A percentile compares a stretch with the other conserved stretches of the same genome.
phyloP scores from a whole-genome alignment of 2,113 vertebrate species.

The human region DNA sequence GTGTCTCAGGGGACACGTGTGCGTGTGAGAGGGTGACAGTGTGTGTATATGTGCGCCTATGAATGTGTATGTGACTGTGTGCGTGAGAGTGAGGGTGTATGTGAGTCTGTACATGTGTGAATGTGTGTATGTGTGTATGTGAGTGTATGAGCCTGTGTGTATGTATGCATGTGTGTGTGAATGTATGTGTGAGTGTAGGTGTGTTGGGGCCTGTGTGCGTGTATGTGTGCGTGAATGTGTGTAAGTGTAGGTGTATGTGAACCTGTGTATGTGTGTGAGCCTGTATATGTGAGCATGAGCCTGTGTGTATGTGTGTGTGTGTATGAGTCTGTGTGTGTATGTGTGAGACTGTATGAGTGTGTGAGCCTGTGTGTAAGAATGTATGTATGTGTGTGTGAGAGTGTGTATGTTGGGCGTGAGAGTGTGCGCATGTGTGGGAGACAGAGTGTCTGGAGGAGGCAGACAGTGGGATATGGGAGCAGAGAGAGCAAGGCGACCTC shows the following conservation, averaged over 20 bases:
- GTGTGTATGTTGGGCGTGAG: background rate
- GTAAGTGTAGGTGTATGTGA: too few relatives aligned
- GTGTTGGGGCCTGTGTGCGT: background rate
- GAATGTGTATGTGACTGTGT: background rate
- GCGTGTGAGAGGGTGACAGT: background rate
- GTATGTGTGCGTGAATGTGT: background rate
- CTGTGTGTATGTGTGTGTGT: background rate
- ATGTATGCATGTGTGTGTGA: background rate
- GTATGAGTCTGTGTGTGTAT: background rate
- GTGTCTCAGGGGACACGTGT: background rate
- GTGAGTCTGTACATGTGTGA: background rate
- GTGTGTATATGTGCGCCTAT: background rate
- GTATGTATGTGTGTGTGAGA: background rate
- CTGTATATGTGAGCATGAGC: background rate
- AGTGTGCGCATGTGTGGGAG: background rate
- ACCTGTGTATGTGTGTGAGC: too few relatives aligned
- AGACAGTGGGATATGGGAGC: rapidly evolving
- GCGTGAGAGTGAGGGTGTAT: background rate
- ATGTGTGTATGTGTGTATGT: background rate
- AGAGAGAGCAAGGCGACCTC: background rate
- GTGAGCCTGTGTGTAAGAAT: too few relatives aligned
- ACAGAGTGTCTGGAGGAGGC: background rate
- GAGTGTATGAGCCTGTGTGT: too few relatives aligned
- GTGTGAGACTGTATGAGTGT: too few relatives aligned
- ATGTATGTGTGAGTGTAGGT: background rate